Base-by-base conservation (phyloP, 2,797 vertebrate species). In the Limnodromus scolopaceus region DNA sequence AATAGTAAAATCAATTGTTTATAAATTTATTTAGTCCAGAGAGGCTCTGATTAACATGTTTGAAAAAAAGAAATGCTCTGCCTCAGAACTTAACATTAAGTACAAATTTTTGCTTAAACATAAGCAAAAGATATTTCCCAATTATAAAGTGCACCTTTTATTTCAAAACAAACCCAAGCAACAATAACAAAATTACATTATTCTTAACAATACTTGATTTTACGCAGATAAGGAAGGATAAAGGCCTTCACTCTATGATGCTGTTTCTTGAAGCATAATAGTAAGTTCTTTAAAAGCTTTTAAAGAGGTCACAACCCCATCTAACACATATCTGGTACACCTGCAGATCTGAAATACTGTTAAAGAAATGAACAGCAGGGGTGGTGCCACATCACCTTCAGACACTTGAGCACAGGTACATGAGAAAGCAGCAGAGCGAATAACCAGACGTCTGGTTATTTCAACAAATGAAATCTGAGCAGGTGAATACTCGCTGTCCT, bases 71-170 rank as follows among this genome's bases (percentile, higher is more conserved):
- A 90, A 87, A 93, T 1, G 28, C 74, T 75, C 43, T n/a, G 48
- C 36, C 36, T 84, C 75, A 63, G 58, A 89, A 89, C 20, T 66
- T 61, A 63, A 85, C 4, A 5, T 69, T 32, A 69, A 63, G 58
- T 46, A 94, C 4, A 10, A 49, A 43, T 41, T 86, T 71, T 84
- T 61, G 70, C 49, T 91, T 91, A 51, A 94, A 71, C 57, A 17
- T 58, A 89, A 93, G 54, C 66, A 91, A 65, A 95, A 91, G 24
- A 14, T 28, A 34, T 17, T 92, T 83, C 34, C 18, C 51, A 57
- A 81, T 46, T 69, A 95, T 95, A 97, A 97, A 95, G 90, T 95
- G 96, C 92, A 95, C 65, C 77, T 85, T 89, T 79, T 45, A 25
- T 30, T 49, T 76, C 64, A 69, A 84, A 92, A 70, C 39, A 85